These are phyloP conservation scores for Syrrhaptes paradoxus DNA, from an alignment of 2,113 vertebrate genomes.

Conservation along the genomic window DNA sequence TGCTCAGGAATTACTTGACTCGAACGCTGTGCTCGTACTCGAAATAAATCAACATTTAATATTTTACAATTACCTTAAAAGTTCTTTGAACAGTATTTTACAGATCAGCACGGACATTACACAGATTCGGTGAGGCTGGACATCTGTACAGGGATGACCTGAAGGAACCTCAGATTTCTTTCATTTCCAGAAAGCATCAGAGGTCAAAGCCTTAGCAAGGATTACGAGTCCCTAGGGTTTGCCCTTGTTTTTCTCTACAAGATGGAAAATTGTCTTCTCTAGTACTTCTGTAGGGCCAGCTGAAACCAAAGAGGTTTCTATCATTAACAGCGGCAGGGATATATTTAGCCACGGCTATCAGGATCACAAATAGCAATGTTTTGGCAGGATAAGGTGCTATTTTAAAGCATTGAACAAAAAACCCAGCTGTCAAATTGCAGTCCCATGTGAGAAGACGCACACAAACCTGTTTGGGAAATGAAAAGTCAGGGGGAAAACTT, in stretches of 20 bases:
- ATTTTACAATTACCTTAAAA: constrained; percentile 44
- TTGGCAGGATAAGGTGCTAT: constrained; percentile 1
- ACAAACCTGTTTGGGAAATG: neutral
- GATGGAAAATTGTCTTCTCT: neutral
- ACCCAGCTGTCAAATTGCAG: neutral
- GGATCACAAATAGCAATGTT: neutral
- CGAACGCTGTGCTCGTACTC: neutral
- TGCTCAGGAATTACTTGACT: neutral
- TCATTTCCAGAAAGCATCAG: neutral
- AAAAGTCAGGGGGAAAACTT: neutral
- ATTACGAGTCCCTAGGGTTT: neutral
- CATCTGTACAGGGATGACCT: neutral
- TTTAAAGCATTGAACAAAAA: neutral
- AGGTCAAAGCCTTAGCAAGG: neutral
- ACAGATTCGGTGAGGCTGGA: neutral
- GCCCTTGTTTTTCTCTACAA: neutral
- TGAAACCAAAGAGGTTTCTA: neutral
- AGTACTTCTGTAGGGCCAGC: neutral
- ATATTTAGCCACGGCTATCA: neutral
- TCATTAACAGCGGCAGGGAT: neutral
- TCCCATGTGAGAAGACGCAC: neutral
- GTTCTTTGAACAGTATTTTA: constrained; percentile 37
- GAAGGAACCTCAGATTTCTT: neutral
- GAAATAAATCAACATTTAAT: constrained; percentile 65
- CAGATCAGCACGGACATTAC: neutral